A percentile compares a stretch with the other conserved stretches of the same genome.
phyloP scores from a whole-genome alignment of 2,888 invertebrate genomes.

The Tiliacea citrago region DNA sequence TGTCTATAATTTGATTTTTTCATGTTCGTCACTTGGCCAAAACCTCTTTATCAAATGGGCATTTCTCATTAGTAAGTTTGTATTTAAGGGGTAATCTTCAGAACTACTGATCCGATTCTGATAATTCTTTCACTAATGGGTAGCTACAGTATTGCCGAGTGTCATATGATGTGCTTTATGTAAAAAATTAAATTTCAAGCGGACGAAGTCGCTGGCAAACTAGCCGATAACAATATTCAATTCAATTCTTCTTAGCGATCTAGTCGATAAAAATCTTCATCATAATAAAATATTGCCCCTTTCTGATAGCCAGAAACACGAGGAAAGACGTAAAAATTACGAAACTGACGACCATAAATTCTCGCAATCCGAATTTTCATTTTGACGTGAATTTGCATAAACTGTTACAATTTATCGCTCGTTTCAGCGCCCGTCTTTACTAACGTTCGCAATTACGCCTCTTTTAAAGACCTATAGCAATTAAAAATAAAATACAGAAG shows the following conservation, averaged over 20 bases:
- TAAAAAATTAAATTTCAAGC: too few relatives aligned
- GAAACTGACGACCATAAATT: not conserved
- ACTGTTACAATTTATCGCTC: conserved; percentile 29
- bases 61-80: too few relatives aligned
- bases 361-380: not conserved
- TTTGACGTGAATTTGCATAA: conserved; percentile 37
- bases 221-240: not conserved
- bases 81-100: too few relatives aligned
- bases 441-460: conserved; percentile 10
- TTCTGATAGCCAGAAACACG: not conserved
- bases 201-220: too few relatives aligned
- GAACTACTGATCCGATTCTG: too few relatives aligned
- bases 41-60: too few relatives aligned
- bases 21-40: too few relatives aligned
- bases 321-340: not conserved
- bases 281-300: not conserved
- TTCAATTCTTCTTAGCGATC: too few relatives aligned
- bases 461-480: conserved; percentile 5
- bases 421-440: conserved; percentile 16
- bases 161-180: too few relatives aligned
- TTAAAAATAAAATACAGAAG: not conserved
- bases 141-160: too few relatives aligned
- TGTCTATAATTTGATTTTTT: too few relatives aligned
- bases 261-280: not conserved
- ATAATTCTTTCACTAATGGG: too few relatives aligned